phyloP scores from a whole-genome alignment of 1,140 invertebrate species.

The Calliphora vicina region DNA sequence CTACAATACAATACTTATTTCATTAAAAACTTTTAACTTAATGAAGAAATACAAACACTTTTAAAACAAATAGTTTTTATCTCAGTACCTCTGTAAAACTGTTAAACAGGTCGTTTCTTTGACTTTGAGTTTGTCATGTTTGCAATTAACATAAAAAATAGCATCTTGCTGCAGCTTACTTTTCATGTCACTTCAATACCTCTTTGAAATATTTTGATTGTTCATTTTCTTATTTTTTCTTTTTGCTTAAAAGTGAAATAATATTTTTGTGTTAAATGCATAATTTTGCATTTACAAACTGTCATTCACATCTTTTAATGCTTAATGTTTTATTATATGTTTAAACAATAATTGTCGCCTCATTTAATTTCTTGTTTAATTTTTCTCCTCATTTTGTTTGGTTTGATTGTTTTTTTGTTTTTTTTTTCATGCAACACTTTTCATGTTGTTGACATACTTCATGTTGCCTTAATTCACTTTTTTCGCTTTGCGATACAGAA shows the following conservation, averaged over 20 bases:
- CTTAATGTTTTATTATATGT: conserved; percentile 2
- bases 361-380: neutral
- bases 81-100: no score
- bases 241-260: no score
- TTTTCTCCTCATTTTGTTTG: no score
- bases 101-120: no score
- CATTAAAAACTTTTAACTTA: no score
- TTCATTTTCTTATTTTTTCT: neutral
- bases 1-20: no score
- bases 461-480: conserved; percentile 12
- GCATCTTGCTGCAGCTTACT: neutral
- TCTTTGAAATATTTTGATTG: neutral
- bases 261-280: no score
- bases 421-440: conserved; percentile 2
- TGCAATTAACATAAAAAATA: neutral
- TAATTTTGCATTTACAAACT: neutral
- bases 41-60: no score
- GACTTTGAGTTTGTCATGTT: no score
- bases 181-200: neutral
- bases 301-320: neutral
- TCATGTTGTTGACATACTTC: conserved; percentile 30
- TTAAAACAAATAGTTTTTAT: no score
- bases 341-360: conserved; percentile 13
- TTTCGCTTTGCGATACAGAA: no score
- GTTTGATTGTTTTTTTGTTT: no score